These are phyloP conservation scores for Pomacea maculata DNA, from an alignment of 1,140 invertebrate genomes.

Conservation along the genomic window DNA sequence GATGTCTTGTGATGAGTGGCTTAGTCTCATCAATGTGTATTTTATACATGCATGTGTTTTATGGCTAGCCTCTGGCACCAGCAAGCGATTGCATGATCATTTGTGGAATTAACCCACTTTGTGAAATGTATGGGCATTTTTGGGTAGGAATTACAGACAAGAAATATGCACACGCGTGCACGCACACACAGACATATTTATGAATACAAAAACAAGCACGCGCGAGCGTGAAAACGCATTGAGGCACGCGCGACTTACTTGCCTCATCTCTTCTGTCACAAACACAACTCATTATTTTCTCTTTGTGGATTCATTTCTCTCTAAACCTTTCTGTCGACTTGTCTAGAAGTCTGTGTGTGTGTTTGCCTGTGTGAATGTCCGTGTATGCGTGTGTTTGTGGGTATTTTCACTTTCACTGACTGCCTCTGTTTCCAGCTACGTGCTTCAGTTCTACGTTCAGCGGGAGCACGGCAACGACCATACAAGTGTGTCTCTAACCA, in stretches of 20 bases:
- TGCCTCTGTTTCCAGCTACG: no score
- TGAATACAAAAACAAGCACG: not conserved
- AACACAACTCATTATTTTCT: not conserved
- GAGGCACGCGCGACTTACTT: not conserved
- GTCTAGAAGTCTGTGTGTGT: not conserved
- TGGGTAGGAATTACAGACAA: not conserved
- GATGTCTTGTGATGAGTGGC: no score
- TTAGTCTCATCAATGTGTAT: no score
- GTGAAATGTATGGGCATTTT: no score
- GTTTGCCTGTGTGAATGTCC: slow-evolving; percentile 5
- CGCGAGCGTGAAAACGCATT: no score
- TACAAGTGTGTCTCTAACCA: no score
- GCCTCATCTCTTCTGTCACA: not conserved
- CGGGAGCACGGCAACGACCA: no score
- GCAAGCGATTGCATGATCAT: no score
- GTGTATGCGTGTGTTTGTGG: slow-evolving; percentile 1
- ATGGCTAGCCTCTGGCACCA: no score
- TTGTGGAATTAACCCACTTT: no score
- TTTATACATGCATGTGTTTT: no score
- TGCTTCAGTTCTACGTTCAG: no score
- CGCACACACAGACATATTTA: slow-evolving; percentile 2
- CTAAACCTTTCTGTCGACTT: not conserved
- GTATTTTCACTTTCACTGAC: not conserved
- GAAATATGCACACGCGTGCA: not conserved
- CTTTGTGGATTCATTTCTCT: not conserved